Evolutionary conservation across 2,888 invertebrate genomes (phyloP).

Genomic region (Mactromeris polynyma): DNA sequence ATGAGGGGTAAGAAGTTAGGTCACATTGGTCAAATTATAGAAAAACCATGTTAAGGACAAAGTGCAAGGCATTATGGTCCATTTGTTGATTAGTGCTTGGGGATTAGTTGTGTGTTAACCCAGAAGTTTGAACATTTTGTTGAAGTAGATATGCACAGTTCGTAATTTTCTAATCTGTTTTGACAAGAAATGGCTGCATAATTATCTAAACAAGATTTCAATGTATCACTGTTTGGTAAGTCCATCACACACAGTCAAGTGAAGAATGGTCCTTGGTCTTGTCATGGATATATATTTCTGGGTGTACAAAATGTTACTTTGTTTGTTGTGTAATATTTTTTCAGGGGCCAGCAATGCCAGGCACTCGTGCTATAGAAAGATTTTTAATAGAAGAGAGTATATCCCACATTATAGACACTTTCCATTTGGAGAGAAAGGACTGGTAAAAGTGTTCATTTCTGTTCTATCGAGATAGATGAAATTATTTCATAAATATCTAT

Average conservation of each 20-base stretch:
- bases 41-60: too few species aligned
- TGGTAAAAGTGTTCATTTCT: conserved; percentile 89
- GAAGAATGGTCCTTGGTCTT: background rate
- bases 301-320: background rate
- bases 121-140: too few species aligned
- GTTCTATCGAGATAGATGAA: background rate
- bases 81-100: too few species aligned
- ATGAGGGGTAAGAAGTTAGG: too few species aligned
- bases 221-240: too few species aligned
- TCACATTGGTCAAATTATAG: too few species aligned
- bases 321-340: conserved; percentile 9
- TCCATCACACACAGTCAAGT: background rate
- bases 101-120: too few species aligned
- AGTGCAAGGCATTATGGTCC: too few species aligned
- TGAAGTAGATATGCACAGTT: too few species aligned
- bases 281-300: background rate
- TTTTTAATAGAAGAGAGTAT: conserved; percentile 99
- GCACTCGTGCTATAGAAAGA: conserved; percentile 98
- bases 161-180: too few species aligned
- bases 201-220: too few species aligned
- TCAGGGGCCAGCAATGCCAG: conserved; percentile 91
- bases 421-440: conserved; percentile 96
- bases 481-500: conserved; percentile 50
- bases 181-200: too few species aligned
- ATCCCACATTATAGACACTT: conserved; percentile 95